Base-by-base conservation (phyloP, 2,888 invertebrate genomes). In the Heliothis peltigera region DNA sequence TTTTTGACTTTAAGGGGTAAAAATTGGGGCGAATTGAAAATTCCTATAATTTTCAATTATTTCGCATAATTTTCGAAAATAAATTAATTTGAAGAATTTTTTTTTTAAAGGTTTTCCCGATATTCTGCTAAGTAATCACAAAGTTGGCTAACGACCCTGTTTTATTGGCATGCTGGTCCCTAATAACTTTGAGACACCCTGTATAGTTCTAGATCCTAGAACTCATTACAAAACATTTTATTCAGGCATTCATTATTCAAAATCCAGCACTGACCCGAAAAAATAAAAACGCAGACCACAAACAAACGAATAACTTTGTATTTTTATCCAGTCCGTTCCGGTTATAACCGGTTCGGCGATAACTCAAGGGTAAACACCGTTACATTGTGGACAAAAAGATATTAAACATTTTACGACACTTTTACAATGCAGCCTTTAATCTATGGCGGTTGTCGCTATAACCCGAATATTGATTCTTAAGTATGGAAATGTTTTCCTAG, bases 371-470 rank as follows among this genome's bases (percentile, higher is more conserved):
- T 68, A 46, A 61, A 60, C 62, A 62, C 56, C 53, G 56, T 68
- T 54, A 51, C 70, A 63, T 28, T 52, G 61, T 60, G 64, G 64
- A 62, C 70, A 70, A 66, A 66, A 58, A 57, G n/a, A 63, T 65
- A 75, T 75, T 61, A 75, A 77, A 77, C 53, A 61, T 70, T 79
- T 79, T 80, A 79, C 54, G 64, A 54, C 15, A 15, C 42, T 56
- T 69, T 60, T 60, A 55, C 64, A 74, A 67, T 61, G 65, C 25
- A 4, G 12, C 25, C 68, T 32, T 77, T 70, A 80, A 77, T 69
- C 43, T 15, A 70, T 69, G 63, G 68, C 10, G 60, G 48, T 62
- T 28, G 17, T n/a, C 55, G 55, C 55, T 62, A 64, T 53, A 56
- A 25, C 44, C 48, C 7, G 48, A 66, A 68, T 74, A 79, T 79